Conservation (phyloP, 1,140 invertebrate genomes). For the Conopomorpha cramerella region DNA sequence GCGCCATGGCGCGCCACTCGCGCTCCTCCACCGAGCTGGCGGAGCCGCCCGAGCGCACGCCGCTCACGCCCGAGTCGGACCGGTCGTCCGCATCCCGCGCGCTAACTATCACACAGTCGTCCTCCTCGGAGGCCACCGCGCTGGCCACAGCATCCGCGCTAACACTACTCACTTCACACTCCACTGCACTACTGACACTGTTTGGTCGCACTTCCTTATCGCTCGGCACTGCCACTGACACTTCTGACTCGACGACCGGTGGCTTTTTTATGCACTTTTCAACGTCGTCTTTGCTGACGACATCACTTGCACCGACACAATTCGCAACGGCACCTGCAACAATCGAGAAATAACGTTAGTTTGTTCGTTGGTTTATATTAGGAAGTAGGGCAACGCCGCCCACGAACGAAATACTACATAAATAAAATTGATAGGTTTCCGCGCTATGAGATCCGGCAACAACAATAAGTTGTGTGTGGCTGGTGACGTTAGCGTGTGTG, state of each 20-base stretch:
- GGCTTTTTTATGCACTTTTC: conserved; percentile 24
- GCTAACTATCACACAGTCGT: conserved; percentile 63
- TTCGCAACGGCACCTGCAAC: conserved; percentile 41
- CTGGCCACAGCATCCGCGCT: conserved; percentile 51
- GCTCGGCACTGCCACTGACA: no score
- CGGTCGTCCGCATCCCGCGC: conserved; percentile 57
- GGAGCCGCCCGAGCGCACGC: conserved; percentile 63
- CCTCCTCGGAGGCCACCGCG: conserved; percentile 61
- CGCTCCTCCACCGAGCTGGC: conserved; percentile 78
- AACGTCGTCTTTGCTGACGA: conserved; percentile 36
- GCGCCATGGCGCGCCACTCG: conserved; percentile 53
- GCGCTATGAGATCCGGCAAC: no score
- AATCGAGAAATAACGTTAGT: conserved; percentile 14
- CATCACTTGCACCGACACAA: conserved; percentile 40
- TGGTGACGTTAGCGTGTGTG: conserved; percentile 23
- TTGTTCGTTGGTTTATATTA: conserved; percentile 4
- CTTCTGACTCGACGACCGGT: no score
- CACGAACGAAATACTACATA: no score
- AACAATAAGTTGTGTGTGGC: no score
- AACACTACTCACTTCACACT: conserved; percentile 44
- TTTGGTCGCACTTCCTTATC: conserved; percentile 19
- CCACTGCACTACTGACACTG: conserved; percentile 36
- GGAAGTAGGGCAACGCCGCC: no score
- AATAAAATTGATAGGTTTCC: no score
- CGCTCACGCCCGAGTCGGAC: conserved; percentile 71